A percentile compares a stretch with the other conserved stretches of the same genome.
Conservation (phyloP, 2,797 vertebrate species). For the Hoplostethus mediterraneus region DNA sequence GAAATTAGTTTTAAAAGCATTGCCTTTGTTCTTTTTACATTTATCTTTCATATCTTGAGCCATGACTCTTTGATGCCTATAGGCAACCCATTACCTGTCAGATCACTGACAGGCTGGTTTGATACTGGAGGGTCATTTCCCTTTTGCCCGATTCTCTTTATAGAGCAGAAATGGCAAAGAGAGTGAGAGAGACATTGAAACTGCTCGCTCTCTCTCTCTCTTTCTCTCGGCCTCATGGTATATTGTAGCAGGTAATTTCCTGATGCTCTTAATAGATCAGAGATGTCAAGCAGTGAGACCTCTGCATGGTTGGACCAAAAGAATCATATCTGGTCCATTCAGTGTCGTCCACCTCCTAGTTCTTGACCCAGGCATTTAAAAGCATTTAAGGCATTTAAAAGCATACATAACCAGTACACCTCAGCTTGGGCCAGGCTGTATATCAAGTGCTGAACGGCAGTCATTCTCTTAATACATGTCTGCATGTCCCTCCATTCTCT, state of each 20-base stretch:
- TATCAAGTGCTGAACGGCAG: no score
- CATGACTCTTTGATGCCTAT: constrained; percentile 38
- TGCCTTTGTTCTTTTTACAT: constrained; percentile 43
- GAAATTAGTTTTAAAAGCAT: constrained; percentile 6
- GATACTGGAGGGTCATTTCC: constrained; percentile 27
- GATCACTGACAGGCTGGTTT: constrained; percentile 33
- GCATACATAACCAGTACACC: no score
- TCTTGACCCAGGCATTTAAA: no score
- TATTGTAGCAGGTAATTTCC: not conserved
- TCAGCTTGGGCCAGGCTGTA: no score
- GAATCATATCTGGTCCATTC: no score
- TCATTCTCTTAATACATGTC: no score
- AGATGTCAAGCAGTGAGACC: no score
- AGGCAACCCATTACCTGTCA: constrained; percentile 30
- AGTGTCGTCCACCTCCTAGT: no score
- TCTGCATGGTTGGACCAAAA: no score
- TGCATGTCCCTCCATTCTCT: no score
- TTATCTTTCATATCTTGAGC: constrained; percentile 51
- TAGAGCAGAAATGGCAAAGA: not conserved
- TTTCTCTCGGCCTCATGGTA: not conserved
- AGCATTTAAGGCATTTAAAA: no score
- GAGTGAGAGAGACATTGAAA: not conserved
- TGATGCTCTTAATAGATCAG: no score
- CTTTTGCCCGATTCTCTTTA: constrained; percentile 24
- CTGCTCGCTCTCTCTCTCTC: not conserved